Evolutionary conservation across 2,797 vertebrate species (phyloP).

Genomic region (Xenopus petersii): DNA sequence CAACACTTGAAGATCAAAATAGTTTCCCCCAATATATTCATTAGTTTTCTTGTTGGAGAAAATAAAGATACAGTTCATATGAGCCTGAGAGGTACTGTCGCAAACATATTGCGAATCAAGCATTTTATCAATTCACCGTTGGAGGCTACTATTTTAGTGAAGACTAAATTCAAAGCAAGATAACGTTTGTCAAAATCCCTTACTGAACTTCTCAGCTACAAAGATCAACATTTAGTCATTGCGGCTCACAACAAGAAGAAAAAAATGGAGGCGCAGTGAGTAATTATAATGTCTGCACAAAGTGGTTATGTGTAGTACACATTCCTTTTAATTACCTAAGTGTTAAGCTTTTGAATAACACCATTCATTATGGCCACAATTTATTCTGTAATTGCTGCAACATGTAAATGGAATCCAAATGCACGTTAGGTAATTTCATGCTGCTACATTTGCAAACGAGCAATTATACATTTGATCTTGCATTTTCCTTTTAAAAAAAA

Average conservation of each 20-base stretch:
- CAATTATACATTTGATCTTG: slow-evolving; percentile 50
- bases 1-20: too few relatives aligned
- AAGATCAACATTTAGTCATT: slow-evolving; percentile 23
- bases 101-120: too few relatives aligned
- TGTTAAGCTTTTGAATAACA: slow-evolving; percentile 50
- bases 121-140: too few relatives aligned
- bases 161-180: neutral
- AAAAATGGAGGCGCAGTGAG: slow-evolving; percentile 31
- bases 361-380: slow-evolving; percentile 44
- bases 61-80: too few relatives aligned
- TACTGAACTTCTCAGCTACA: slow-evolving; percentile 5
- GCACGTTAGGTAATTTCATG: slow-evolving; percentile 49
- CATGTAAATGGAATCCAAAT: slow-evolving; percentile 45
- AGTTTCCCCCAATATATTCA: too few relatives aligned
- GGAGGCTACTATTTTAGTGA: too few relatives aligned
- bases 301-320: slow-evolving; percentile 39
- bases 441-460: slow-evolving; percentile 49
- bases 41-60: too few relatives aligned
- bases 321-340: slow-evolving; percentile 47
- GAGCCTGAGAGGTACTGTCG: too few relatives aligned
- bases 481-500: slow-evolving; percentile 39
- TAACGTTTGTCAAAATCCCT: slow-evolving; percentile 17
- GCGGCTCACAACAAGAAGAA: slow-evolving; percentile 29
- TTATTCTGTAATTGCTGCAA: slow-evolving; percentile 42
- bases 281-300: slow-evolving; percentile 48